These are phyloP conservation scores for Mythimna albipuncta DNA, from an alignment of 2,888 invertebrate species.

Conservation along the genomic window DNA sequence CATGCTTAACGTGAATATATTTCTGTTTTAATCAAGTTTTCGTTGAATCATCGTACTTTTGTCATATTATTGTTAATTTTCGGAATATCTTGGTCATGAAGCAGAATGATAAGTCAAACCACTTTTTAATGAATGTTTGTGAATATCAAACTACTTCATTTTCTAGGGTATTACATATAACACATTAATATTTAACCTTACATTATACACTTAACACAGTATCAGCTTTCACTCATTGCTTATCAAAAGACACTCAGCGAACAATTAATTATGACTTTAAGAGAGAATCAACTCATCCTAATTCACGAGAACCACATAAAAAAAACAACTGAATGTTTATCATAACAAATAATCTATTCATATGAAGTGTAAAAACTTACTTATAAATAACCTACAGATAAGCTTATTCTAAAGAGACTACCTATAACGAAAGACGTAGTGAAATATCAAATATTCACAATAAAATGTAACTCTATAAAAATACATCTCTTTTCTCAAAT, in stretches of 20 bases:
- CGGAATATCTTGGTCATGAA: constrained; percentile 30
- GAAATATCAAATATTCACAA: constrained; percentile 68
- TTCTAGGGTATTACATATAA: constrained; percentile 13
- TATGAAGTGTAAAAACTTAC: background rate
- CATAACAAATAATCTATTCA: background rate
- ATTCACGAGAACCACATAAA: constrained; percentile 1
- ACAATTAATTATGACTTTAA: background rate
- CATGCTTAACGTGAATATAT: constrained; percentile 64
- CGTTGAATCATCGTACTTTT: constrained; percentile 72
- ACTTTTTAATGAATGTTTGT: background rate
- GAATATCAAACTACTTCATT: constrained; percentile 41
- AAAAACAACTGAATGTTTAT: background rate
- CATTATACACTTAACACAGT: constrained; percentile 43
- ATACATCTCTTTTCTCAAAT: constrained; percentile 72
- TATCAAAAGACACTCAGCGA: constrained; percentile 37
- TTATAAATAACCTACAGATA: constrained; percentile 31
- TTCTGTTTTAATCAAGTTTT: constrained; percentile 63
- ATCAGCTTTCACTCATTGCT: constrained; percentile 37
- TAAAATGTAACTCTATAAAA: constrained; percentile 74
- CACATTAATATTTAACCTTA: constrained; percentile 33
- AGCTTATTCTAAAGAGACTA: constrained; percentile 42
- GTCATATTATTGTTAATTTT: constrained; percentile 44
- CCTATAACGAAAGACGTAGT: constrained; percentile 62
- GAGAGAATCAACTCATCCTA: background rate
- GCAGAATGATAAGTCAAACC: constrained; percentile 32